Percentiles rank a stretch among this genome's conserved stretches.
Conservation (phyloP, 2,113 vertebrate genomes). For the Coptodon bakossiorum region DNA sequence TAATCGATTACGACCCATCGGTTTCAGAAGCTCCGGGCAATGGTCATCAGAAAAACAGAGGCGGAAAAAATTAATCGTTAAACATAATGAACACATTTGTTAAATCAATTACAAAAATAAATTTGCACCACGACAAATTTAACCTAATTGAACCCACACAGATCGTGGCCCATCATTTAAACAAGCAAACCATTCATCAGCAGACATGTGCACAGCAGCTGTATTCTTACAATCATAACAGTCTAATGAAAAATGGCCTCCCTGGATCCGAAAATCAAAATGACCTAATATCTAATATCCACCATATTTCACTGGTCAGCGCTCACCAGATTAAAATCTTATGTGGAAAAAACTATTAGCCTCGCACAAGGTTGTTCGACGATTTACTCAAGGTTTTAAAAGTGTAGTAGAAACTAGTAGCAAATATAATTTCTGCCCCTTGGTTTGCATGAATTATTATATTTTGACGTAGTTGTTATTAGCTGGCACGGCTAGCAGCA, state of each 20-base stretch:
- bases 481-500: slow-evolving; percentile 27
- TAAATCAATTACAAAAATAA: background rate
- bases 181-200: background rate
- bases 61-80: background rate
- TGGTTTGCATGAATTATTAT: slow-evolving; percentile 15
- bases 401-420: background rate
- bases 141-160: background rate
- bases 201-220: background rate
- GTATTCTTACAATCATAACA: slow-evolving; percentile 8
- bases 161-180: background rate
- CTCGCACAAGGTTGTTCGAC: background rate
- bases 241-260: slow-evolving; percentile 66
- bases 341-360: background rate
- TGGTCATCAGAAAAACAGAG: background rate
- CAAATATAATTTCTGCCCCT: background rate
- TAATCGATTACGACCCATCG: background rate
- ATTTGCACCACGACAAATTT: background rate
- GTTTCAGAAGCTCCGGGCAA: background rate
- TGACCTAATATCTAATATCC: slow-evolving; percentile 52
- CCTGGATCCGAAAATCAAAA: slow-evolving; percentile 43
- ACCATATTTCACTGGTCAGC: slow-evolving; percentile 17
- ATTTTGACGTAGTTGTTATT: slow-evolving; percentile 62
- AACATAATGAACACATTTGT: background rate
- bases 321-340: background rate
- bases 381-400: background rate